Evolutionary conservation across 2,797 vertebrate genomes (phyloP).

Genomic region (Malurus leucopterus): DNA sequence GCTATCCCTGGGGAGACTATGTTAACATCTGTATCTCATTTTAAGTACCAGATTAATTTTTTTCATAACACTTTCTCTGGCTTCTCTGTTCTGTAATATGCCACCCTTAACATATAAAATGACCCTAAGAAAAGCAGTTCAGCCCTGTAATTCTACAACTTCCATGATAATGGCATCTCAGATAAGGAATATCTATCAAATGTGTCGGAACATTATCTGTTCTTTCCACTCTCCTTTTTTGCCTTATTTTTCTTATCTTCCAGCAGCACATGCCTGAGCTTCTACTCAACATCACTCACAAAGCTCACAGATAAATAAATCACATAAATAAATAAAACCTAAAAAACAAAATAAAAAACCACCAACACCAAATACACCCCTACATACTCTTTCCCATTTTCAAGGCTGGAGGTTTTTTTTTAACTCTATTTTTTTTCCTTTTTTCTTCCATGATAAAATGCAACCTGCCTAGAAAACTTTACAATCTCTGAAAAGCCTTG

Average conservation of each 20-base stretch:
- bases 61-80: neutral
- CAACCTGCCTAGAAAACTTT: neutral
- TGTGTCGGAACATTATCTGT: neutral
- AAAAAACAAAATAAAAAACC: neutral
- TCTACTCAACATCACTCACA: neutral
- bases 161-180: neutral
- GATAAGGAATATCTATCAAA: conserved; percentile 22
- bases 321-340: neutral
- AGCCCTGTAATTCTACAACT: conserved; percentile 11
- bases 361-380: neutral
- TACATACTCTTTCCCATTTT: neutral
- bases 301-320: neutral
- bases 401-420: neutral
- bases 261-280: neutral
- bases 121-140: conserved; percentile 5
- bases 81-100: neutral
- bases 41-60: neutral
- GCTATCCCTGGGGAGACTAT: neutral
- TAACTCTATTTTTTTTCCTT: neutral
- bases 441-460: neutral
- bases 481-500: too few relatives aligned
- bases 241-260: conserved; percentile 19
- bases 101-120: neutral
- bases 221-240: neutral
- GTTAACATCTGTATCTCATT: neutral